Base-by-base conservation (phyloP, 2,888 invertebrate genomes). In the Cynaeus angustus region DNA sequence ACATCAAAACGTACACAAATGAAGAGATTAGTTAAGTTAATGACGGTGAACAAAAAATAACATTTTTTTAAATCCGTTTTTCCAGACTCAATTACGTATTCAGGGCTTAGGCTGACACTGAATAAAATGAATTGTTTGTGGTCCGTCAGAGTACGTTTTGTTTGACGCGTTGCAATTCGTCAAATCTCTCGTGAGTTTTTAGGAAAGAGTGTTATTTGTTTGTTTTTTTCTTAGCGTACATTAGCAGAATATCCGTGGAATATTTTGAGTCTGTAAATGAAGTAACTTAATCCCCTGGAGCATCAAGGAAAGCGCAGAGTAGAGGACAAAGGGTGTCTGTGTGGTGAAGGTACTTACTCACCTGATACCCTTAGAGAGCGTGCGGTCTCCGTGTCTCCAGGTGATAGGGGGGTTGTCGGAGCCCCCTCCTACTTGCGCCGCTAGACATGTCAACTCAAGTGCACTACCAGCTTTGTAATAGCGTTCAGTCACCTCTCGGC, bases 391-490 rank as follows among this genome's bases (percentile, higher is more conserved):
- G 73, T 87, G 86, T 78, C 85, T 87, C 89, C 89, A 89, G 75
- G 86, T 83, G 75, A 89, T 78, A 38, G 80, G 79, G 48, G 76
- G 77, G 55, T 80, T 86, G 45, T 85, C 84, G 76, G 86, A 86
- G 73, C 86, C 83, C 46, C 83, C 83, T 72, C 87, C 83, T 10
- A 85, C 81, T 71, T 85, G 85, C n/a, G 79, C 76, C n/a, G 87
- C 88, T 70, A 87, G 83, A 82, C 89, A 88, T 66, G 87, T 87
- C 72, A 89, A 83, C 78, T 87, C 87, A 68, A 89, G 83, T 33
- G 86, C 85, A 76, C 88, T 88, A 43, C 88, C 89, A 21, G 88
- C 88, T 80, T 89, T 89, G 79, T 89, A 88, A 83, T 90, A 89
- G 68, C 89, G 84, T 80, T 89, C 88, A 52, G 87, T 86, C 75